phyloP scores from a whole-genome alignment of 1,140 invertebrate genomes.

The Drosophila quadrilineata region DNA sequence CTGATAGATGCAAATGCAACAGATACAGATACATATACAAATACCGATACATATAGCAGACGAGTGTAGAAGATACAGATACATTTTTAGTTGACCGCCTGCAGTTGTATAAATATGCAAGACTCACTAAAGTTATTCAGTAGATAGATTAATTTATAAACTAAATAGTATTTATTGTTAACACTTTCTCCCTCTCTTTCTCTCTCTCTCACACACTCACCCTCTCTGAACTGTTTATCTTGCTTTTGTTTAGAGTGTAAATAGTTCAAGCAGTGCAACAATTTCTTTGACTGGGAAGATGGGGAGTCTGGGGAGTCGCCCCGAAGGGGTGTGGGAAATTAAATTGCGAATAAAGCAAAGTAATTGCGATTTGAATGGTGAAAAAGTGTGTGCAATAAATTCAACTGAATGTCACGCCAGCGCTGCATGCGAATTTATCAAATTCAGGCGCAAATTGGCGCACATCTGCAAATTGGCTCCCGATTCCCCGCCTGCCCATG shows the following conservation, averaged over 20 bases:
- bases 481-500: slow-evolving; percentile 17
- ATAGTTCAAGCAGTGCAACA: slow-evolving; percentile 34
- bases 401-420: slow-evolving; percentile 67
- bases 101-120: slow-evolving; percentile 34
- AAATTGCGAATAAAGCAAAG: slow-evolving; percentile 78
- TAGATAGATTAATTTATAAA: slow-evolving; percentile 3
- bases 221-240: slow-evolving; percentile 63
- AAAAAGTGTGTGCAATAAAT: slow-evolving; percentile 76
- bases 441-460: slow-evolving; percentile 76
- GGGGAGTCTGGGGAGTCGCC: no score
- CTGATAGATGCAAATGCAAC: slow-evolving; percentile 71
- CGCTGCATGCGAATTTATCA: slow-evolving; percentile 77
- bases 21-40: slow-evolving; percentile 13
- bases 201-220: no score
- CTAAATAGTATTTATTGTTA: no score
- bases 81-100: slow-evolving; percentile 17
- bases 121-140: slow-evolving; percentile 13
- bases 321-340: slow-evolving; percentile 41
- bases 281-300: no score
- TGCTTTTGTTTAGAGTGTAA: slow-evolving; percentile 61
- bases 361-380: slow-evolving; percentile 79
- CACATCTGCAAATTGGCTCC: slow-evolving; percentile 76
- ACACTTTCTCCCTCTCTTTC: no score
- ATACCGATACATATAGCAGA: slow-evolving; percentile 16
- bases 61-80: not conserved